phyloP scores from a whole-genome alignment of 2,113 vertebrate genomes.

The Campylomormyrus numenius region DNA sequence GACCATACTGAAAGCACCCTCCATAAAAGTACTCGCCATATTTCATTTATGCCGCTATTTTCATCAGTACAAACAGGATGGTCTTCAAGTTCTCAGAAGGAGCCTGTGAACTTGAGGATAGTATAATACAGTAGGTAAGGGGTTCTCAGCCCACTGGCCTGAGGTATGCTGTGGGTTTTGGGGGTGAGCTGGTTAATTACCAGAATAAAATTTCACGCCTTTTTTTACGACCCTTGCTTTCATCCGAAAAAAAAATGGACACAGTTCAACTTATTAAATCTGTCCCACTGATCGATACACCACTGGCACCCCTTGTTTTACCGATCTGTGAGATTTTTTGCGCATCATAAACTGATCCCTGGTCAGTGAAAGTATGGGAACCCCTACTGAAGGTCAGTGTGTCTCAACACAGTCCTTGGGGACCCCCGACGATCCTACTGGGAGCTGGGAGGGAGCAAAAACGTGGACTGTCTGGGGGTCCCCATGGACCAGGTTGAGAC shows the following conservation, averaged over 20 bases:
- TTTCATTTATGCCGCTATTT: not conserved
- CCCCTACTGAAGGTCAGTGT: not conserved
- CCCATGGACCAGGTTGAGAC: not conserved
- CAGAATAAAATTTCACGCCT: not conserved
- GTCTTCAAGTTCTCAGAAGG: not conserved
- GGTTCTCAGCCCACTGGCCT: not conserved
- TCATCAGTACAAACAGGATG: not conserved
- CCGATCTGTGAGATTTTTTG: not conserved
- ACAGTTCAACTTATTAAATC: not conserved
- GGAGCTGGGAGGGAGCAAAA: not conserved
- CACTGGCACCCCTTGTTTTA: not conserved
- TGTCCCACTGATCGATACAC: not conserved
- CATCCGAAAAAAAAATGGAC: not conserved
- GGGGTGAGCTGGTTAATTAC: not conserved
- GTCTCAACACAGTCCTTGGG: not conserved
- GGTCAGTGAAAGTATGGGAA: not conserved
- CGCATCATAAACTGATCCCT: not conserved
- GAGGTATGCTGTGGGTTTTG: not conserved
- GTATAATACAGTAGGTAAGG: not conserved
- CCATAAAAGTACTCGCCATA: not conserved
- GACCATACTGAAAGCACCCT: not conserved
- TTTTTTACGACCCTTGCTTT: not conserved
- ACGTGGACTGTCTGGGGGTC: no score
- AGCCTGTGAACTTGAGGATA: not conserved
- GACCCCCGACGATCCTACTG: not conserved